phyloP scores from a whole-genome alignment of 2,797 vertebrate genomes.

The Florisuga fusca region DNA sequence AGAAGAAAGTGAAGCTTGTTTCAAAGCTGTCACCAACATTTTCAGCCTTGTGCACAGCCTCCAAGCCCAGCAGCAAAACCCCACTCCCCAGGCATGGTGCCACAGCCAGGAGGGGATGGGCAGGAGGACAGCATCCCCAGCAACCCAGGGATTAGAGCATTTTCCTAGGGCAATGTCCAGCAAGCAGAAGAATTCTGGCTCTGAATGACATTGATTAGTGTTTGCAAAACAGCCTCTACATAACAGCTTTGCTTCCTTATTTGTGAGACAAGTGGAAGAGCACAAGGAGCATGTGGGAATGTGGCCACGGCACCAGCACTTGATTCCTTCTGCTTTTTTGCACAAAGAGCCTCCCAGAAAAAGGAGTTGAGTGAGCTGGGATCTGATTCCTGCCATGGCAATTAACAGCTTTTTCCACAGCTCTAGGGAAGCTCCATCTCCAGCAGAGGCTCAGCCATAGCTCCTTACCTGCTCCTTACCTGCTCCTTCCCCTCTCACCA shows the following conservation, averaged over 20 bases:
- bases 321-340: not conserved
- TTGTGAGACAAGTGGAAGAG: conserved; percentile 6
- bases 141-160: not conserved
- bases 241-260: not conserved
- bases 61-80: not conserved
- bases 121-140: not conserved
- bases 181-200: not conserved
- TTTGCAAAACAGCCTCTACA: not conserved
- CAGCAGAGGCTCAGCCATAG: not conserved
- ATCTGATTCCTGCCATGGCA: accelerated
- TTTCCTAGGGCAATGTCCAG: not conserved
- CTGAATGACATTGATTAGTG: not conserved
- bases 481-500: not conserved
- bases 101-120: not conserved
- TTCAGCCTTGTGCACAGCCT: not conserved
- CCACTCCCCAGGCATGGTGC: not conserved
- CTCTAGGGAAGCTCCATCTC: not conserved
- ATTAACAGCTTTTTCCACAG: not conserved
- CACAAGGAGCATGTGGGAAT: not conserved
- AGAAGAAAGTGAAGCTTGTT: not conserved
- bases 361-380: accelerated
- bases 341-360: not conserved
- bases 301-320: accelerated
- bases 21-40: not conserved
- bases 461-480: not conserved